Conservation (phyloP, 2,113 vertebrate species). For the Marmota monax region DNA sequence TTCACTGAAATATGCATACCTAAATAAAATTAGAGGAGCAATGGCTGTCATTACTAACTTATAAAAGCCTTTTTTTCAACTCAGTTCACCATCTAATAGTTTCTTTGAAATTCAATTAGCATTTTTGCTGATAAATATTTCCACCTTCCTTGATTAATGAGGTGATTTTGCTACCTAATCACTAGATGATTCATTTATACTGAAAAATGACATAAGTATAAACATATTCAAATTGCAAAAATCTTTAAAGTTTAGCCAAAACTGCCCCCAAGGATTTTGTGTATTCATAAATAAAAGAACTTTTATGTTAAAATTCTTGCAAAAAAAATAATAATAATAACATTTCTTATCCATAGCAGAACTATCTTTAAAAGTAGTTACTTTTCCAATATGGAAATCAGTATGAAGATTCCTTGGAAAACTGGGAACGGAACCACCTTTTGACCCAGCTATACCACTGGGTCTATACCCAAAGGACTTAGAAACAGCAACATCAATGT, state of each 20-base stretch:
- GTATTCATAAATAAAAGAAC: neutral
- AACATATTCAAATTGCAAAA: neutral
- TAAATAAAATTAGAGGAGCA: neutral
- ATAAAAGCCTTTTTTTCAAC: neutral
- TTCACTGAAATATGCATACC: neutral
- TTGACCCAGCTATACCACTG: no score
- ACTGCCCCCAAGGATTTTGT: neutral
- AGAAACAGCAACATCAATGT: no score
- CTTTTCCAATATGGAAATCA: no score
- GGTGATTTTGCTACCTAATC: neutral
- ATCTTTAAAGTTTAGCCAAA: slow-evolving; percentile 16
- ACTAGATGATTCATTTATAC: slow-evolving; percentile 3
- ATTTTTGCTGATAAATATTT: neutral
- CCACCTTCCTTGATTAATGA: slow-evolving; percentile 18
- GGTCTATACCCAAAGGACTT: no score
- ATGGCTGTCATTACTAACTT: neutral
- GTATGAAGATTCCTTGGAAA: no score
- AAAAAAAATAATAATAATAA: neutral
- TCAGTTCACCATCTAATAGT: neutral
- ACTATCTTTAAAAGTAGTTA: neutral
- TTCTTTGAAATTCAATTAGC: neutral
- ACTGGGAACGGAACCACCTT: no score
- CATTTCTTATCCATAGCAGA: neutral
- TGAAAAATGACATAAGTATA: neutral
- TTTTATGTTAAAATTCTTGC: neutral